Evolutionary conservation across 2,113 vertebrate genomes (phyloP).

Genomic region (Salminus brasiliensis): DNA sequence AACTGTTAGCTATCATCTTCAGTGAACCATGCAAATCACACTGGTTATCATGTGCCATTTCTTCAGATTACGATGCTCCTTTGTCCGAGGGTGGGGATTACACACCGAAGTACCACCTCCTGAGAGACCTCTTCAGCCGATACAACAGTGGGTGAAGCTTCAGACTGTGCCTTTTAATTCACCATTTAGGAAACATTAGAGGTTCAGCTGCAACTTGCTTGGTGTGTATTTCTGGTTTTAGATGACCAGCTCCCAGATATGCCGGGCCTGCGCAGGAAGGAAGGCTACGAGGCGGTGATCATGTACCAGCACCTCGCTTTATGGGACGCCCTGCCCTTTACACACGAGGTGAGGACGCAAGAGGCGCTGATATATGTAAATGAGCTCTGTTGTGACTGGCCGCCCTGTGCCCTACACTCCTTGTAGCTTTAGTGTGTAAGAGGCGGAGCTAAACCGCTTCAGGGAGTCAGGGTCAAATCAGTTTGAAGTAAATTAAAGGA

Average conservation of each 20-base stretch:
- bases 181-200: no score
- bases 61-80: slow-evolving; percentile 91
- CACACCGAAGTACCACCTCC: slow-evolving; percentile 88
- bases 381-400: no score
- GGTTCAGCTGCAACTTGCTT: no score
- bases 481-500: no score
- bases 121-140: slow-evolving; percentile 81
- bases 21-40: no score
- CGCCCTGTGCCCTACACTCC: no score
- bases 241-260: slow-evolving; percentile 65
- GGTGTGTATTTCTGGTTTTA: slow-evolving; percentile 36
- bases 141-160: slow-evolving; percentile 75
- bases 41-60: neutral
- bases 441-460: no score
- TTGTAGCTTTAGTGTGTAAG: no score
- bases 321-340: slow-evolving; percentile 85
- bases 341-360: slow-evolving; percentile 77
- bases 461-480: no score
- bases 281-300: slow-evolving; percentile 69
- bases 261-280: slow-evolving; percentile 64
- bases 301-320: slow-evolving; percentile 85
- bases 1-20: no score
- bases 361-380: no score
- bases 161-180: neutral
- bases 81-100: slow-evolving; percentile 93